Conservation (phyloP, 2,888 invertebrate species). For the Athrips mouffetella region DNA sequence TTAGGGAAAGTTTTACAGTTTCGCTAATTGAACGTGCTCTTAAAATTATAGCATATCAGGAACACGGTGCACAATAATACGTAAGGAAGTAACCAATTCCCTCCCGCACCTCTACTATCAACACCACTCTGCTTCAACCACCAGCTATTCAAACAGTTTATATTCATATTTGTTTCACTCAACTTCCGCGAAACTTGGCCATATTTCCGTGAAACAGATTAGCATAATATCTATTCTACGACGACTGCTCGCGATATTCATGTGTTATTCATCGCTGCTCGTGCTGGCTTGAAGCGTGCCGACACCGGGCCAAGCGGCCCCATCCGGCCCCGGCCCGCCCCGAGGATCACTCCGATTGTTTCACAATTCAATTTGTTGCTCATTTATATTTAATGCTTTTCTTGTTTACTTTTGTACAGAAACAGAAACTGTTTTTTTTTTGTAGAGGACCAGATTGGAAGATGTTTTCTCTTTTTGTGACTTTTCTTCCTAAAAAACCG, state of each 20-base stretch:
- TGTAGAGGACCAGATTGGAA: no score
- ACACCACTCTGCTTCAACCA: background rate
- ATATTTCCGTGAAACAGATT: conserved; percentile 28
- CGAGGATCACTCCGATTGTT: conserved; percentile 16
- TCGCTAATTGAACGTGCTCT: no score
- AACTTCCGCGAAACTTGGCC: conserved; percentile 10
- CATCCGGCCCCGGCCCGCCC: background rate
- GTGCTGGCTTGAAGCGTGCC: background rate
- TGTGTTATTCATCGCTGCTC: conserved; percentile 26
- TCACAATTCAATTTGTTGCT: conserved; percentile 30
- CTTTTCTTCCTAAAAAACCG: no score
- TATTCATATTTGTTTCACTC: background rate
- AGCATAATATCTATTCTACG: conserved; percentile 27
- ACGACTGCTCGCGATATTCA: conserved; percentile 21
- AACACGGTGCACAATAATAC: no score
- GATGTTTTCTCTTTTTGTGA: conserved; percentile 16
- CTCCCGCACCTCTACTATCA: no score
- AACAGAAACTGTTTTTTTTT: no score
- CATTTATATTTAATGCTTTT: conserved; percentile 30
- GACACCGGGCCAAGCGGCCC: background rate
- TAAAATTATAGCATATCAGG: no score
- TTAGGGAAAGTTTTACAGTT: no score
- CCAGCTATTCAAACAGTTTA: background rate
- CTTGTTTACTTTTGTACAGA: no score
- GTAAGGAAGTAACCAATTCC: no score